Percentiles rank a stretch among this genome's conserved stretches.
Conservation (phyloP, 2,113 vertebrate genomes). For the Trinectes maculatus region DNA sequence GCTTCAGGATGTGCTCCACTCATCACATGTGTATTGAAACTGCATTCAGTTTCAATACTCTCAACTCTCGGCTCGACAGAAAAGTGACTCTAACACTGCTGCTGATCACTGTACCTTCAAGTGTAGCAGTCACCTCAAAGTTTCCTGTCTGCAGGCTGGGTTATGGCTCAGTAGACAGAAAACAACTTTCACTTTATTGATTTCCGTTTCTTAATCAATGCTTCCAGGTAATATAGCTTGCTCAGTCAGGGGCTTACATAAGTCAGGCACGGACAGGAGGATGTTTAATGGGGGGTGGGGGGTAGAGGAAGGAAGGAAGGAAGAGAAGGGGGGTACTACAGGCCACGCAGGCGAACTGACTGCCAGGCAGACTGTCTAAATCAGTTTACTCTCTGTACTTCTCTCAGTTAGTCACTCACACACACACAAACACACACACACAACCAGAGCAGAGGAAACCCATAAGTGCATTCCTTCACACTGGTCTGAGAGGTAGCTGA, state of each 20-base stretch:
- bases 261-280: constrained; percentile 43
- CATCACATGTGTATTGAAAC: constrained; percentile 9
- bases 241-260: constrained; percentile 42
- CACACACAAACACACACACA: constrained; percentile 23
- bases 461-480: constrained; percentile 53
- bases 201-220: constrained; percentile 5
- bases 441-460: constrained; percentile 47
- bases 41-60: neutral
- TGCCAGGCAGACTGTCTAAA: constrained; percentile 48
- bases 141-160: neutral
- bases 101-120: neutral
- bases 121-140: neutral
- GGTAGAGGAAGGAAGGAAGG: constrained; percentile 30
- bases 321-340: constrained; percentile 15
- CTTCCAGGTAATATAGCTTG: constrained; percentile 45
- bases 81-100: neutral
- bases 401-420: constrained; percentile 14
- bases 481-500: constrained; percentile 40
- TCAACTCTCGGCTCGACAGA: too few species aligned
- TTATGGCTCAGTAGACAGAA: neutral
- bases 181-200: constrained; percentile 21
- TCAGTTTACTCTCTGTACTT: constrained; percentile 28
- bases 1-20: neutral
- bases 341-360: constrained; percentile 47
- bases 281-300: constrained; percentile 22